Conservation (phyloP, 2,797 vertebrate species). For the Phrynocephalus vlangalii region DNA sequence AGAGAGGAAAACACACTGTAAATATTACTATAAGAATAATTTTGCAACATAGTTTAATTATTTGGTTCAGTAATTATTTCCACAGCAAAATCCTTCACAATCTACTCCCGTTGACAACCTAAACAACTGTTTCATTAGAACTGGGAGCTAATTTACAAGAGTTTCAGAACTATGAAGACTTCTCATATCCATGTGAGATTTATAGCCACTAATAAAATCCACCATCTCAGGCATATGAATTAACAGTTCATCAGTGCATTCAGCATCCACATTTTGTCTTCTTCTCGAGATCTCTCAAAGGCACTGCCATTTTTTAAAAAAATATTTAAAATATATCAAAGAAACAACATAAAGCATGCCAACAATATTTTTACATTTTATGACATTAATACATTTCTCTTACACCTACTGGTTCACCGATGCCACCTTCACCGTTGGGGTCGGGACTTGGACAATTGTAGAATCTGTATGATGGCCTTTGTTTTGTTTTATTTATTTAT, state of each 20-base stretch:
- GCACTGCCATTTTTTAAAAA: not conserved
- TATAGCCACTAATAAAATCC: slow-evolving; percentile 78
- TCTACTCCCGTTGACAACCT: slow-evolving; percentile 73
- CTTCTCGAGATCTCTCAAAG: not conserved
- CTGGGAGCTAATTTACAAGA: slow-evolving; percentile 80
- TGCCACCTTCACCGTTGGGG: too few species aligned
- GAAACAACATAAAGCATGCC: too few species aligned
- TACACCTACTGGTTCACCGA: too few species aligned
- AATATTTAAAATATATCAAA: too few species aligned
- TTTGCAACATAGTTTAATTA: slow-evolving; percentile 79
- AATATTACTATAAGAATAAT: slow-evolving; percentile 75
- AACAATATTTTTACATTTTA: too few species aligned
- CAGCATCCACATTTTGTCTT: slow-evolving; percentile 38
- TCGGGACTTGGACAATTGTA: too few species aligned
- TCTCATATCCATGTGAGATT: slow-evolving; percentile 76
- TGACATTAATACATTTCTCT: too few species aligned
- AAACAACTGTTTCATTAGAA: slow-evolving; percentile 79
- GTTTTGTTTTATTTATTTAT: too few species aligned
- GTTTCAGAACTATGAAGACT: slow-evolving; percentile 77
- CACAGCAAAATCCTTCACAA: slow-evolving; percentile 73
- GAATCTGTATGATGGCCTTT: too few species aligned
- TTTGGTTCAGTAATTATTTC: slow-evolving; percentile 82
- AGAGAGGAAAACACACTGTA: slow-evolving; percentile 70
- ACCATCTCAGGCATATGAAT: slow-evolving; percentile 70
- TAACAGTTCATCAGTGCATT: slow-evolving; percentile 75